phyloP scores from a whole-genome alignment of 1,140 invertebrate genomes.

The Drosophila insularis region DNA sequence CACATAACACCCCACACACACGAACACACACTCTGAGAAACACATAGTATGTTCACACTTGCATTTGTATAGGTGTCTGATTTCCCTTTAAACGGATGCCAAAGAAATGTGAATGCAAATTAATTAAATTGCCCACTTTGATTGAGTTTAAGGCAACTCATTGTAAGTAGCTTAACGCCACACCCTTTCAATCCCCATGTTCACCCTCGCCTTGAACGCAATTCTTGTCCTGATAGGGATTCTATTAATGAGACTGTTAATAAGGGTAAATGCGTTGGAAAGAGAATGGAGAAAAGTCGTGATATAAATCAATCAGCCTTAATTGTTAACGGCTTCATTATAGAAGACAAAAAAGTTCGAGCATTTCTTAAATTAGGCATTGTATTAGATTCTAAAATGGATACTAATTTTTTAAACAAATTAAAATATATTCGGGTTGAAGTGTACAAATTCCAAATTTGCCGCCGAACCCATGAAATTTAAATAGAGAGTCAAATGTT shows the following conservation, averaged over 20 bases:
- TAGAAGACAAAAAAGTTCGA: not conserved
- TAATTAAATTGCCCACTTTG: slow-evolving; percentile 56
- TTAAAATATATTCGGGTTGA: too few species aligned
- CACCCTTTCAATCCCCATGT: not conserved
- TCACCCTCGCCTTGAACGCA: not conserved
- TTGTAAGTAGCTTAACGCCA: slow-evolving; percentile 3
- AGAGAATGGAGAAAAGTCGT: not conserved
- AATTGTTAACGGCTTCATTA: not conserved
- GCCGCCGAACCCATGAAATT: too few species aligned
- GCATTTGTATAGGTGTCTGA: not conserved
- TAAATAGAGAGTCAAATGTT: too few species aligned
- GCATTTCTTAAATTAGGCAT: too few species aligned
- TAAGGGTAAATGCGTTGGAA: not conserved
- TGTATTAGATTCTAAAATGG: too few species aligned
- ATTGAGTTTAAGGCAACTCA: slow-evolving; percentile 37
- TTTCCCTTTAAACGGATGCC: slow-evolving; percentile 20
- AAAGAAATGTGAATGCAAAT: slow-evolving; percentile 67
- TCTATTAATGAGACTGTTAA: slow-evolving; percentile 11
- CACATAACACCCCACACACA: slow-evolving; percentile 45
- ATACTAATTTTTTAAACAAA: too few species aligned
- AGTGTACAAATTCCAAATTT: too few species aligned
- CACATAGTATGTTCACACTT: not conserved
- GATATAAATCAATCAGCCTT: slow-evolving; percentile 1
- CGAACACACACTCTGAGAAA: not conserved
- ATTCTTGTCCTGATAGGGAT: not conserved